These are phyloP conservation scores for Pygmarrhopalites habei DNA, from an alignment of 1,140 invertebrate genomes.

Conservation along the genomic window DNA sequence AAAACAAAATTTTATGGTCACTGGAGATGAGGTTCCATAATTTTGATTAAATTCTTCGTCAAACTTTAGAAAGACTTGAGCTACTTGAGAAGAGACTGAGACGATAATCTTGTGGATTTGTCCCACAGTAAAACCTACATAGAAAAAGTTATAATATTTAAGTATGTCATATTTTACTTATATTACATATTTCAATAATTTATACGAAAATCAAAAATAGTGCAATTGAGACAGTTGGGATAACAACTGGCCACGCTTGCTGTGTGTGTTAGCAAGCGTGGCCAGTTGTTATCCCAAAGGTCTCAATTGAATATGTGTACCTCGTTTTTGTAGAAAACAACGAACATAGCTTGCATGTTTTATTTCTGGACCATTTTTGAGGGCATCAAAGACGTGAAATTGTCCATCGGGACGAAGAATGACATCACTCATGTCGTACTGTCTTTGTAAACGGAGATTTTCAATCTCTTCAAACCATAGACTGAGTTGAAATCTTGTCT, in stretches of 20 bases:
- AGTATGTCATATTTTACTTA: too few relatives aligned
- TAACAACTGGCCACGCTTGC: too few relatives aligned
- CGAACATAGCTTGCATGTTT: slow-evolving; percentile 3
- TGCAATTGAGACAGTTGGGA: too few relatives aligned
- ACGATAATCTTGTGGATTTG: slow-evolving; percentile 61
- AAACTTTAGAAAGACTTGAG: slow-evolving; percentile 66
- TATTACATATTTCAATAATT: slow-evolving; percentile 24
- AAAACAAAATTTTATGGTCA: neutral
- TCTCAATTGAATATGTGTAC: too few relatives aligned
- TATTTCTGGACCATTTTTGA: slow-evolving; percentile 15
- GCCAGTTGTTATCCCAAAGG: too few relatives aligned
- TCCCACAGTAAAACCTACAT: slow-evolving; percentile 61
- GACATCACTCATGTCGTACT: slow-evolving; percentile 60
- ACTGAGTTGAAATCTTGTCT: slow-evolving; percentile 55
- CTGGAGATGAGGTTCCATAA: slow-evolving; percentile 54
- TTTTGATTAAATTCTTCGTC: slow-evolving; percentile 58
- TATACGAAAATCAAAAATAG: neutral
- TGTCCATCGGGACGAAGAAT: slow-evolving; percentile 56
- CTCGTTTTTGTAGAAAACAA: neutral
- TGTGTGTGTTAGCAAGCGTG: too few relatives aligned
- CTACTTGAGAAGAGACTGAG: too few relatives aligned
- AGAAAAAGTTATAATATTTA: slow-evolving; percentile 18
- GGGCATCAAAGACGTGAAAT: slow-evolving; percentile 58
- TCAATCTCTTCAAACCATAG: slow-evolving; percentile 69
- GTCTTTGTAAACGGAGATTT: slow-evolving; percentile 55